Evolutionary conservation across 2,113 vertebrate species (phyloP), one percentile per base, ranked within the genome.

Genomic region (Sterrhoptilus dennistouni): DNA sequence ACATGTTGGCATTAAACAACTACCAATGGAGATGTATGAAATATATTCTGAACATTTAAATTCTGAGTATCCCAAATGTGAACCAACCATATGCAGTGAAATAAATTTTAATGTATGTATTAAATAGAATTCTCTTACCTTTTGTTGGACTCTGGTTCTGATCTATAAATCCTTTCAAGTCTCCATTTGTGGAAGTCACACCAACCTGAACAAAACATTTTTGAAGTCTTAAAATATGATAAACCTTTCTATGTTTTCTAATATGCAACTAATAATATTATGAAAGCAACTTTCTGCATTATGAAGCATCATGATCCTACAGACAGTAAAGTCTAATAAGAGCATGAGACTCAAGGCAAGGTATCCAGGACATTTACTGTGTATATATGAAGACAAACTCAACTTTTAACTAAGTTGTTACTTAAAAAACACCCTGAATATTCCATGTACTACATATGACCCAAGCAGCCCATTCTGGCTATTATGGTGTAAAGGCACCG

Each of bases 71-170:
- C 31, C 35, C 53, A 69, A 82, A 89, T 22, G 8, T 14, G 12
- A 95, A 65, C 15, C 42, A 72, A n/a, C 29, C 45, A 65, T 2
- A 71, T 5, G 24, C 45, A 90, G n/a, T 65, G 25, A 84, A 76
- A 2, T 35, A 66, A 84, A 25, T 79, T 21, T 72, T 68, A 44
- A 59, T 11, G 12, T 31, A 29, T 22, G 14, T 29, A 87, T 53
- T 1, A 20, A 85, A 89, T 42, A 96, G 75, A 93, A 63, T 60
- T 95, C 54, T 89, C 97, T 98, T 98, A 98, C 98, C 98, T 98
- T 98, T 98, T 92, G 98, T 96, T 94, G 97, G 97, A 93, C 97
- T 98, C 95, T 97, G 97, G 96, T 98, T 98, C 90, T 98, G 98
- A 97, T 98, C 97, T 97, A 96, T 97, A 97, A 98, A 98, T 97